phyloP scores from a whole-genome alignment of 2,113 vertebrate species.

The zebrafish (Danio rerio) region GRCz12tu NC_133200.1:15991501-15992000 shows the following conservation, averaged over 20 bases:
- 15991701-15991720: not conserved
- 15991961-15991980: slow-evolving; percentile 55
- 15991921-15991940: slow-evolving; percentile 34
- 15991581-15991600: not conserved
- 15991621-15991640: not conserved
- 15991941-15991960: slow-evolving; percentile 51
- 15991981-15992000: not conserved
- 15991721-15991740: not conserved
- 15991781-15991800: no score
- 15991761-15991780: not conserved
- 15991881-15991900: slow-evolving; percentile 13
- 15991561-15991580: not conserved
- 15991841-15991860: slow-evolving; percentile 11
- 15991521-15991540: not conserved
- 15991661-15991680: not conserved
- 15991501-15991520: not conserved
- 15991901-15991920: slow-evolving; percentile 24
- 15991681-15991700: not conserved
- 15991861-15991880: slow-evolving; percentile 22
- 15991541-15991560: not conserved
- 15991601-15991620: not conserved
- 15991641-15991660: not conserved
- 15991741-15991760: not conserved
- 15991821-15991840: slow-evolving; percentile 20
- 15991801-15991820: slow-evolving; percentile 29